Base-by-base conservation (phyloP, 1,140 invertebrate species). In the Xylocopa sonorina region DNA sequence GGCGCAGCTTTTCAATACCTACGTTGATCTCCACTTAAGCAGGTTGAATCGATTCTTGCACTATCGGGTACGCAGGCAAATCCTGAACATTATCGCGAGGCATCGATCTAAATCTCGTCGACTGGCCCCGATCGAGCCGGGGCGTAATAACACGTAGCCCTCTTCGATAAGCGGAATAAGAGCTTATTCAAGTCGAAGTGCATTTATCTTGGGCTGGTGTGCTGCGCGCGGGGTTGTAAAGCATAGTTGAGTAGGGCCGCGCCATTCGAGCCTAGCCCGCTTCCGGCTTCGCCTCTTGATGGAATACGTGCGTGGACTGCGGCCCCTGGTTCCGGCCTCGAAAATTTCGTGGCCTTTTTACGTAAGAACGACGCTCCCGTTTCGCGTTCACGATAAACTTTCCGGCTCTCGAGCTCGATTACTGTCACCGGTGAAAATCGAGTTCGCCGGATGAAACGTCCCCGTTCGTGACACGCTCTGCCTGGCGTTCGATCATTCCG, bases 231-330 rank as follows among this genome's bases (percentile, higher is more conserved):
- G 55, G 55, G 77, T 71, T 81, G 71, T 73, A 64, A 83, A 81
- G 77, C 83, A 82, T 71, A 76, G 71, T 83, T 78, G 64, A 60
- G 50, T 46, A 41, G 67, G 69, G 58, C 66, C 51, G 58, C 63
- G 41, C n/a, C n/a, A n/a, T 69, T 74, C 57, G 58, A 73, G 48
- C 60, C 55, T 58, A 12, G 29, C 63, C 68, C 62, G 68, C 75
- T 85, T 85, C 85, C 80, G 80, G 80, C 27, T 64, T 81, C 58
- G 32, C 41, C 64, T 80, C 78, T 79, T 87, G 86, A 87, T 87
- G 85, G 84, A 87, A 87, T 87, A 87, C 86, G 85, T 87, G 85
- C 85, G 78, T 87, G 48, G 85, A 87, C 85, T 87, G 53, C 67
- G 71, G n/a, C 62, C 21, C 48, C 18, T 32, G 55, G 12, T 57